phyloP scores from a whole-genome alignment of 2,888 invertebrate genomes.

The Polydrusus pterygomalis region DNA sequence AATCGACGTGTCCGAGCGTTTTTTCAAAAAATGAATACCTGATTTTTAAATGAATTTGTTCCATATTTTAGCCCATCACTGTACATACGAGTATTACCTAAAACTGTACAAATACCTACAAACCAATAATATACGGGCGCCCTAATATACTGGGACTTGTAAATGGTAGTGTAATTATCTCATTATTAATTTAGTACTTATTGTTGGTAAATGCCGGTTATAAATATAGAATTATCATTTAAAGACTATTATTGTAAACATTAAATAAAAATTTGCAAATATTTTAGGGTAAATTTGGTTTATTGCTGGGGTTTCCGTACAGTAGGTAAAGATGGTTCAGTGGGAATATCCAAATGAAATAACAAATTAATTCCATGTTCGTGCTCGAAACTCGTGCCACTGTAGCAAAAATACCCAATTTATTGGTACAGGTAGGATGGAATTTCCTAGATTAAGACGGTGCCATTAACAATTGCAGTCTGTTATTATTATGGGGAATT shows the following conservation, averaged over 20 bases:
- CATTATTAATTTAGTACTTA: constrained; percentile 2
- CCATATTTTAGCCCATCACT: too few relatives aligned
- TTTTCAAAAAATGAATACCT: too few relatives aligned
- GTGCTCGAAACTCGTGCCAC: constrained; percentile 13
- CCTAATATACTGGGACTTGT: too few relatives aligned
- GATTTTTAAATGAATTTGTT: too few relatives aligned
- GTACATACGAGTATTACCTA: too few relatives aligned
- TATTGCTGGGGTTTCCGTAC: constrained; percentile 6
- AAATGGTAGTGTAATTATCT: background rate
- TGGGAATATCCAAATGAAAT: constrained; percentile 3
- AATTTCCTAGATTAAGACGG: constrained; percentile 5
- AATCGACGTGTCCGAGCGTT: too few relatives aligned
- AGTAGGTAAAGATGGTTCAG: too few relatives aligned
- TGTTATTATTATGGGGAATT: constrained; percentile 11
- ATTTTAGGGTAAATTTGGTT: constrained; percentile 5
- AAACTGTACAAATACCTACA: background rate
- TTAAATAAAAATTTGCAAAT: constrained; percentile 7
- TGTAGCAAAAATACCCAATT: constrained; percentile 3
- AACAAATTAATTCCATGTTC: constrained; percentile 5
- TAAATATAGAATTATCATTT: constrained; percentile 7
- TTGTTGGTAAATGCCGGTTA: constrained; percentile 21
- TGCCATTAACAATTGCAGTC: too few relatives aligned
- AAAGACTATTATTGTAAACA: constrained; percentile 1
- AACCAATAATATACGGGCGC: too few relatives aligned
- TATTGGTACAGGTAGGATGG: background rate